Conservation (phyloP, 2,888 invertebrate species). For the Drosophila nr. fundita region DNA sequence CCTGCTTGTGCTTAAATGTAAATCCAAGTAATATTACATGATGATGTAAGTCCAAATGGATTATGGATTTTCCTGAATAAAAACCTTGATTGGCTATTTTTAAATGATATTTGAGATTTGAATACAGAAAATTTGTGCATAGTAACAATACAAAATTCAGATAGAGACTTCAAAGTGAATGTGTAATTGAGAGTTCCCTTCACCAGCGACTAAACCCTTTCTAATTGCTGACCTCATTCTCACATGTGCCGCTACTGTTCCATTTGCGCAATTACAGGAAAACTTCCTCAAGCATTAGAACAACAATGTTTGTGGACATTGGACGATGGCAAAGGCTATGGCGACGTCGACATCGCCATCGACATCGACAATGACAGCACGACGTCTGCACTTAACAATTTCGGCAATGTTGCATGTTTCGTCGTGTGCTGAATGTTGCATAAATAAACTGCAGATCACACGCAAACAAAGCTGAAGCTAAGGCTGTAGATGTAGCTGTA, state of each 20-base stretch:
- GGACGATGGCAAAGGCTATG: constrained; percentile 42
- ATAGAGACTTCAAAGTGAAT: not conserved
- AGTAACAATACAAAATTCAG: not conserved
- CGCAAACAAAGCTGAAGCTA: constrained; percentile 71
- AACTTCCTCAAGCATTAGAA: constrained; percentile 62
- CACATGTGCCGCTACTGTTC: constrained; percentile 67
- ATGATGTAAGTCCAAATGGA: not conserved
- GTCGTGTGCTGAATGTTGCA: constrained; percentile 81
- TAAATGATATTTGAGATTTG: not conserved
- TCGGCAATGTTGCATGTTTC: constrained; percentile 78
- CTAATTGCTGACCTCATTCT: constrained; percentile 52
- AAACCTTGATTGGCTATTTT: not conserved
- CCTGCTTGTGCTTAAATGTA: not conserved
- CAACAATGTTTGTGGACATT: constrained; percentile 43
- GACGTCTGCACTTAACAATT: constrained; percentile 76
- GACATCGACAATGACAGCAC: constrained; percentile 58
- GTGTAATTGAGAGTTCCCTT: constrained; percentile 8
- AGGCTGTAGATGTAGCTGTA: constrained; percentile 24
- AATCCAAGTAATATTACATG: not conserved
- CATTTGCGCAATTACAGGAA: constrained; percentile 64
- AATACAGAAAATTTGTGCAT: not conserved
- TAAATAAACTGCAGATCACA: constrained; percentile 79
- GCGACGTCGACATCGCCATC: constrained; percentile 40
- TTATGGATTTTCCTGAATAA: not conserved
- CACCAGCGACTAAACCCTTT: constrained; percentile 31